Evolutionary conservation across 2,113 vertebrate genomes (phyloP), one percentile per base, ranked within the genome.

Genomic region (Hippocampus guttulatus): DNA sequence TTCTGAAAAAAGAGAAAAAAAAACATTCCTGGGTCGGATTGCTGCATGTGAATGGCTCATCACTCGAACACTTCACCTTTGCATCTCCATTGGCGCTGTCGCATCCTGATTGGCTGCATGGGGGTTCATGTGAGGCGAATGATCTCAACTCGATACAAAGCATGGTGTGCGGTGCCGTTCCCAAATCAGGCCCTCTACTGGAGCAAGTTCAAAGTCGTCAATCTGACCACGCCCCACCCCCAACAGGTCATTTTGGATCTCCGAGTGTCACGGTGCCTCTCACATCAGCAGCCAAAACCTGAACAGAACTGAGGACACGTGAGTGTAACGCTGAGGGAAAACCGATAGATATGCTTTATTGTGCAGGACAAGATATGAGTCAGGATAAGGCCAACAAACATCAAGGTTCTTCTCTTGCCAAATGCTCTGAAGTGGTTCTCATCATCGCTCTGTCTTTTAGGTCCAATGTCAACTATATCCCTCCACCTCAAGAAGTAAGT

Each of bases 201-300:
- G 64, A 80, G 61, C 69, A 67, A 33, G 43, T 38, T 79, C 65
- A 79, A 86, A 87, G 74, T 69, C 76, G 5, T 58, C 63, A 55
- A 45, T 62, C 70, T 84, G 83, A 84, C 77, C 60, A n/a, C 15
- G 15, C 3, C 60, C 30, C 60, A 15, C 80, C 84, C 78, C 85
- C 76, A 33, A 49, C 92, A 93, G 92, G 90, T 93, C 92, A 45
- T 93, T 93, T 85, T 93, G 92, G 92, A 93, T 93, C 85, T 86
- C 91, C 70, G 87, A 92, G 86, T 92, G 91, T 89, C 91, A 91
- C 5, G 90, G 89, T 70, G 87, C 83, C 60, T 75, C 91, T 71
- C 92, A 93, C 88, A 93, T 93, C 86, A 92, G 90, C 92, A 92
- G 87, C 82, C 92, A 93, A 90, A 92, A 90, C 84, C 90, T 93